These are phyloP conservation scores for Characodon lateralis DNA, from an alignment of 2,797 vertebrate species.

Conservation along the genomic window DNA sequence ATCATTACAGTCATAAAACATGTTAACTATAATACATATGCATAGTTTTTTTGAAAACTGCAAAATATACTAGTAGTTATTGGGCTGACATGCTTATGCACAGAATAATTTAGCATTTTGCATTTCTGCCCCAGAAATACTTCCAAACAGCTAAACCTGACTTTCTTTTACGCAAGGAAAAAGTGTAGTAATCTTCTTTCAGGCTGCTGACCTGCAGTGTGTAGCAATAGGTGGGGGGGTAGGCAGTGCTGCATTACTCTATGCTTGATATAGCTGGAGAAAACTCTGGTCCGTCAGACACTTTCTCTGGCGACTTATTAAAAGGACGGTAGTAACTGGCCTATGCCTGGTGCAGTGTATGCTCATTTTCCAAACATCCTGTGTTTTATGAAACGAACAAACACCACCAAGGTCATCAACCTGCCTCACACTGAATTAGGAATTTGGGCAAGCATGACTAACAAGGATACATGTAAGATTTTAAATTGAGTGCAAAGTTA, in stretches of 20 bases:
- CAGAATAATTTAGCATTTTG: neutral
- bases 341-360: neutral
- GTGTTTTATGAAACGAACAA: slow-evolving; percentile 23
- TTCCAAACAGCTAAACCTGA: neutral
- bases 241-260: neutral
- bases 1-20: slow-evolving; percentile 12
- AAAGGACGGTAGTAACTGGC: neutral
- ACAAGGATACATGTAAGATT: neutral
- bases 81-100: neutral
- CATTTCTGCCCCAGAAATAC: neutral
- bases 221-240: neutral
- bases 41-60: neutral
- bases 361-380: neutral
- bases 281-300: neutral
- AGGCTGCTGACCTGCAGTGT: neutral
- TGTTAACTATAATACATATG: neutral
- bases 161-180: neutral
- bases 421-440: too few relatives aligned
- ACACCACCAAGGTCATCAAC: slow-evolving; percentile 28
- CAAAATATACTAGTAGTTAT: neutral
- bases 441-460: neutral
- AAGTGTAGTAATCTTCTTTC: neutral
- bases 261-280: neutral
- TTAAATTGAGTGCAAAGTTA: neutral
- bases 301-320: neutral